phyloP scores from a whole-genome alignment of 2,113 vertebrate genomes.

The Engraulis encrasicolus region DNA sequence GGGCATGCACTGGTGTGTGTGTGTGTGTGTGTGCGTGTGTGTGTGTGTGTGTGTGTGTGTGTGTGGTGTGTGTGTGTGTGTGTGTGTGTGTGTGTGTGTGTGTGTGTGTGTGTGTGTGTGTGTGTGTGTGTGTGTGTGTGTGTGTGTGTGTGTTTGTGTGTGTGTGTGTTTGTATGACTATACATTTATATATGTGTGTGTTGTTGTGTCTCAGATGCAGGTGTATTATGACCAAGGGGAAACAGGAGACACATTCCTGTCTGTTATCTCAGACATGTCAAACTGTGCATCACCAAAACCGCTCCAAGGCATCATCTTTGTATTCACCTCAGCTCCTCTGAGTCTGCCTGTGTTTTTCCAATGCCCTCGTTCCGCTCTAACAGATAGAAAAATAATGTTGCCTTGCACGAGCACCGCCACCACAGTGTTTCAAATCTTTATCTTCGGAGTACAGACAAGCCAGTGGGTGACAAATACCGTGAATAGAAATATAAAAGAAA shows the following conservation, averaged over 20 bases:
- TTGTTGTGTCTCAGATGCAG: not conserved
- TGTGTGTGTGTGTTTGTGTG: not conserved
- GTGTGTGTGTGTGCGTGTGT: not conserved
- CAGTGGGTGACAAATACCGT: not conserved
- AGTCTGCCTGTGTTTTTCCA: not conserved
- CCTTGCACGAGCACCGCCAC: not conserved
- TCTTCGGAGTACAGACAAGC: not conserved
- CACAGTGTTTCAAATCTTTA: not conserved
- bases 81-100: too few relatives aligned
- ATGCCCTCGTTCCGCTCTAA: not conserved
- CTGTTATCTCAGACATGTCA: not conserved
- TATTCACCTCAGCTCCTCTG: not conserved
- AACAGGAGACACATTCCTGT: not conserved
- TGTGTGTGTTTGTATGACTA: not conserved
- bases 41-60: not conserved
- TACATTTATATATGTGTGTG: not conserved
- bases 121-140: too few relatives aligned
- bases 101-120: too few relatives aligned
- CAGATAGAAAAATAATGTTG: not conserved
- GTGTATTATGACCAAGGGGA: not conserved
- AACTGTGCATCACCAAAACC: not conserved
- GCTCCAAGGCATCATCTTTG: not conserved
- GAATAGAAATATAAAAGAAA: not conserved
- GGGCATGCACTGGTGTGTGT: too few relatives aligned
- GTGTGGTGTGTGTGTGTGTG: too few relatives aligned